Evolutionary conservation across 2,113 vertebrate species (phyloP).

Genomic region (Rhadina sibilatrix): DNA sequence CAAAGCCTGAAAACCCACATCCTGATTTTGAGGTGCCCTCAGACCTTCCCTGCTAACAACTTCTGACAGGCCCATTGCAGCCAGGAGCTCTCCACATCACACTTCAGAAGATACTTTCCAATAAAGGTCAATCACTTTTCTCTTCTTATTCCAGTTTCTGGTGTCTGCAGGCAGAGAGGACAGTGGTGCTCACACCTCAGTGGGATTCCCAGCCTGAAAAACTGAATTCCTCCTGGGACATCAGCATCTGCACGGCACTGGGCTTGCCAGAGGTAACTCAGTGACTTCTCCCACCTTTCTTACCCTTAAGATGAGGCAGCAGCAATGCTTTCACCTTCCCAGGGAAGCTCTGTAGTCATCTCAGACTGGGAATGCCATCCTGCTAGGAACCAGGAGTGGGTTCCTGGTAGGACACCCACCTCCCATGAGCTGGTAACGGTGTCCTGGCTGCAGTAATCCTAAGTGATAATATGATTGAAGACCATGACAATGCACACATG

Average conservation of each 20-base stretch:
- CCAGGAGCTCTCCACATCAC: not conserved
- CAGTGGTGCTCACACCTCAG: not conserved
- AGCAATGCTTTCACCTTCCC: not conserved
- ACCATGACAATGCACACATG: fast-evolving
- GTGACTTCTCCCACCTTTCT: not conserved
- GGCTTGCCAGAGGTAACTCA: not conserved
- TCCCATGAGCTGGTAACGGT: not conserved
- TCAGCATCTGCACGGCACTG: fast-evolving
- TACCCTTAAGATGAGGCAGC: not conserved
- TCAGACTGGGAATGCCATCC: not conserved
- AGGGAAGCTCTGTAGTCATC: not conserved
- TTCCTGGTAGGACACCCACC: not conserved
- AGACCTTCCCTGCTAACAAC: not conserved
- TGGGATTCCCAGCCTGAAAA: not conserved
- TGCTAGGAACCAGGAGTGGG: not conserved
- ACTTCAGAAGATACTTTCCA: not conserved
- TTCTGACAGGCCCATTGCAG: not conserved
- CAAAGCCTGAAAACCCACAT: not conserved
- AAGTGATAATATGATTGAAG: not conserved
- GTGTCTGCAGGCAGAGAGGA: not conserved
- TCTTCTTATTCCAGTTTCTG: not conserved
- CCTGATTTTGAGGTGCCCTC: not conserved
- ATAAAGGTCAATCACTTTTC: not conserved
- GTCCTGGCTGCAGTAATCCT: not conserved
- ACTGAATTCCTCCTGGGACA: not conserved